Evolutionary conservation across 1,140 invertebrate genomes (phyloP), one percentile per base, ranked within the genome.

Genomic region (Battus philenor): DNA sequence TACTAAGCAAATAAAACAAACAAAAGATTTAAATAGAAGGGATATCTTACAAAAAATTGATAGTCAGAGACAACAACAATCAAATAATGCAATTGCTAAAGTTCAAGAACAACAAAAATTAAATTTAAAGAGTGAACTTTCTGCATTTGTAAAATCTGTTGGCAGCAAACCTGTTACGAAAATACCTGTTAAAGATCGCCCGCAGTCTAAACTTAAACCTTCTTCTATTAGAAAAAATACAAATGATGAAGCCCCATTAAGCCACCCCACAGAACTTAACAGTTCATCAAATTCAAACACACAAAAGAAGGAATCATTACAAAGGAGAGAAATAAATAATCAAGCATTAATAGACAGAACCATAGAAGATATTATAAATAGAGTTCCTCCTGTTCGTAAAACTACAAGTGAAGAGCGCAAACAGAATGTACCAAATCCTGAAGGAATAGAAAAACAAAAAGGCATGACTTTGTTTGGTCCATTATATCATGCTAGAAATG

Each of bases 261-360:
- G 33, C 6, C 15, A 32, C 16, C 32, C 44, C 12, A 24, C 39
- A 2, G 32, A 41, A 16, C 13, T 15, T 1, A 4, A 12, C 8
- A 2, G 13, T 6, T 1, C 29, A 17, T 5, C 38, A 6, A 17
- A 17, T 9, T 41, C 50, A 47, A 60, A 31, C 36, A 17, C 32
- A 36, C 11, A 41, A 15, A 69, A 63, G 33, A 64, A 59, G 36
- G 59, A 72, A 44, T 8, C 24, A 3, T 15, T 30, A 2, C 50
- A 65, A 30, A 54, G 64, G 44, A 73, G 68, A 54, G 73, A 64
- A 65, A 66, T 74, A 4, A 73, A 71, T 45, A 73, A 71, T 48
- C 77, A 84, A 60, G 67, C 74, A 44, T 49, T 85, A 30, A 85
- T 85, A 41, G 77, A 85, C 38, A 80, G 66, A 65, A 85, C 81